Evolutionary conservation across 2,113 vertebrate genomes (phyloP), one percentile per base, ranked within the genome.

Genomic region (Corvus moneduloides): DNA sequence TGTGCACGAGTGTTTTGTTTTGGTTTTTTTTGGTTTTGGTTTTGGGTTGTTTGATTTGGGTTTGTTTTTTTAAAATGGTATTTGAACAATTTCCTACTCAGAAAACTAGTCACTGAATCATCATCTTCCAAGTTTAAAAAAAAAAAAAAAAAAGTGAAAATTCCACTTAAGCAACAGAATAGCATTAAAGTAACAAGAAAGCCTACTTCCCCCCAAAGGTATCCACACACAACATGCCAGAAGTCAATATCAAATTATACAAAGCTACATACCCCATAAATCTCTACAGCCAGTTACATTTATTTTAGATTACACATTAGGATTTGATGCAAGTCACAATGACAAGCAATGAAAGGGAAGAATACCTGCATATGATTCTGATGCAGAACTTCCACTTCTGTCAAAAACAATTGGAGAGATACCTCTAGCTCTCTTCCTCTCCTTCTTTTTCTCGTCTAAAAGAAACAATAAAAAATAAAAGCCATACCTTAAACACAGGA

Each of bases 341-440:
- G 58, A 96, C 28, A 96, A 93, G 62, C 61, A 87, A 85, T 27
- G 22, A 91, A 97, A 95, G 48, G 51, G 85, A 93, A 95, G 33
- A 97, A 98, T 98, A 99, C 98, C 98, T 99, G 98, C 97, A 95
- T 98, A 99, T 0, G 98, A 99, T 95, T 99, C 98, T 95, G 98
- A 99, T 77, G 98, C 98, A 98, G 98, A 99, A 95, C 98, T 99
- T 98, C 98, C 98, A 97, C 98, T 99, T 98, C 98, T 98, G 98
- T 99, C 98, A 98, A 99, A 99, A 97, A 99, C 98, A 97, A 99
- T 98, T 11, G 98, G 98, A 96, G 98, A 99, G 96, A 99, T 99
- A 94, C 98, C 98, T 98, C 98, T 98, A 97, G 98, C 98, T 98
- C 98, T 98, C 97, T 98, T 98, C 92, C 98, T 98, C 97, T 98